Conservation (phyloP, 1,140 invertebrate species). For the Calosoma granatense region DNA sequence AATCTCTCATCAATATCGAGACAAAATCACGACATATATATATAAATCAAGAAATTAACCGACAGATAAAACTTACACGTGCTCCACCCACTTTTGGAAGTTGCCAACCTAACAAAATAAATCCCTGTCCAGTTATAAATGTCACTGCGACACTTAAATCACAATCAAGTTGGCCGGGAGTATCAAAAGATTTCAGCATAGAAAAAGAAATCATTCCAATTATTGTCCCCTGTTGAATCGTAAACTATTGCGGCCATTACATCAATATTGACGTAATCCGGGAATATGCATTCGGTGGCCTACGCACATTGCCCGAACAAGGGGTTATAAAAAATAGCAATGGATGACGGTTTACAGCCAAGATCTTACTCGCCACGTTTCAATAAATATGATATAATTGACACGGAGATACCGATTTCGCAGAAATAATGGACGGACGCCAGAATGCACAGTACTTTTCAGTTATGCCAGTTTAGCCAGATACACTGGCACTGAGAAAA, state of each 20-base stretch:
- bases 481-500: too few relatives aligned
- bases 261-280: not conserved
- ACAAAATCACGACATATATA: not conserved
- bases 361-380: not conserved
- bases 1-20: not conserved
- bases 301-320: not conserved
- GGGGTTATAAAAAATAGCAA: not conserved
- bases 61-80: not conserved
- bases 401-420: not conserved
- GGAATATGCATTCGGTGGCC: not conserved
- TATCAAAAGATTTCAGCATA: not conserved
- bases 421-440: not conserved
- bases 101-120: slow-evolving; percentile 1
- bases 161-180: not conserved
- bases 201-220: not conserved
- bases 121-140: slow-evolving; percentile 2
- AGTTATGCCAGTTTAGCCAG: too few relatives aligned
- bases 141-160: slow-evolving; percentile 4
- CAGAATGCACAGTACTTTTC: too few relatives aligned
- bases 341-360: not conserved
- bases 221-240: not conserved
- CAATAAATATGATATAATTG: slow-evolving; percentile 8
- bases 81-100: slow-evolving; percentile 1
- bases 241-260: not conserved
- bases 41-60: not conserved